Conservation (phyloP, 2,888 invertebrate species). For the Aspidiotus destructor region DNA sequence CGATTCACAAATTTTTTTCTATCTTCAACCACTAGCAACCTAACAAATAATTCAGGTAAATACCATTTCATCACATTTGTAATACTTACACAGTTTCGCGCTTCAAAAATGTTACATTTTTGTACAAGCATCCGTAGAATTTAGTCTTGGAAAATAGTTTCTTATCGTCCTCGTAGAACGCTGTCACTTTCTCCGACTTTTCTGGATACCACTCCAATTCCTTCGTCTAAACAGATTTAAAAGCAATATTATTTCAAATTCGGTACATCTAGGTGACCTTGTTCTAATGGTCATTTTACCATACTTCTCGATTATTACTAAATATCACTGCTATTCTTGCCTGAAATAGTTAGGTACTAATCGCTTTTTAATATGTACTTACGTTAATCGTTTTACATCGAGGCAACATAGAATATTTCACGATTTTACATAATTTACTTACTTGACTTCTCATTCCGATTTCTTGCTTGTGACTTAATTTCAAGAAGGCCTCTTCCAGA, state of each 20-base stretch:
- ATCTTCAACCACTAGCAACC: no score
- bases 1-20: no score
- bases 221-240: not conserved
- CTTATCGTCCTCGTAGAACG: constrained; percentile 7
- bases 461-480: constrained; percentile 46
- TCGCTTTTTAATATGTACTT: no score
- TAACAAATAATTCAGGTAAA: no score
- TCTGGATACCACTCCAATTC: not conserved
- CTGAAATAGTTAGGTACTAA: no score
- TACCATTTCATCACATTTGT: not conserved
- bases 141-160: not conserved
- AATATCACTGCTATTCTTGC: not conserved
- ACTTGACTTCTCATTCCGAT: not conserved
- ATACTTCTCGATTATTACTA: not conserved
- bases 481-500: constrained; percentile 47
- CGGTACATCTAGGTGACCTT: no score
- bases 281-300: no score
- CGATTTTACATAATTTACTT: not conserved
- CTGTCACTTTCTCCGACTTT: not conserved
- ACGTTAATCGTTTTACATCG: no score
- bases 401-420: not conserved
- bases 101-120: constrained; percentile 24
- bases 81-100: constrained; percentile 33
- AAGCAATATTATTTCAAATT: no score
- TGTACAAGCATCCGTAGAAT: constrained; percentile 27